Evolutionary conservation across 2,797 vertebrate species (phyloP), one percentile per base, ranked within the genome.

Genomic region (Sebastes itinus): DNA sequence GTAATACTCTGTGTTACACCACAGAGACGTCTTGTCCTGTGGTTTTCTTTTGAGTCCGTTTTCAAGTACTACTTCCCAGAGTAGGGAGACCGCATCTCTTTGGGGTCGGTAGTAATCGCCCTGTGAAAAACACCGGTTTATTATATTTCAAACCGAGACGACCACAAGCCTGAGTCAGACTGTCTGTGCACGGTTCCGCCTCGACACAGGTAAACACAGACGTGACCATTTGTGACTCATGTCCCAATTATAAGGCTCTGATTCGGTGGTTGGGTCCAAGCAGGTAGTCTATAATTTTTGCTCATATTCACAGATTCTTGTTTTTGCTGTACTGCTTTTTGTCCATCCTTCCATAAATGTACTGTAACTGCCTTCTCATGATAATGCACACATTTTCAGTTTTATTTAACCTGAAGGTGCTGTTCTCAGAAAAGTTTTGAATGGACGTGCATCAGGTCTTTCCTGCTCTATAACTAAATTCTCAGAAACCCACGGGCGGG

Each of bases 131-230:
- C 62, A 76, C n/a, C 14, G 58, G 38, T 82, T 82, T 68, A 75
- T 60, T 76, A 55, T 78, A 68, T 86, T 85, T 76, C 13, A 85
- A 46, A 61, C 72, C 1, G 64, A 75, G 80, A 74, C 64, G 3
- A 28, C 76, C 80, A n/a, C 76, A 83, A 67, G 52, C 61, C 55
- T 81, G 66, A 82, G 78, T 87, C 85, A 91, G 61, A 62, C 78
- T 33, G 75, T 87, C 81, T 88, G 77, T 25, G 6, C 28, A 8
- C 35, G 58, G 62, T 66, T 66, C 59, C 72, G 78, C 60, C 63
- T 73, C 61, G 58, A 72, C 27, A 28, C 80, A 85, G 80, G 82
- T 86, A 83, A 86, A 87, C 75, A 74, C 71, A 86, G 86, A 84
- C 82, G 25, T 74, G 74, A 78, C 60, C 49, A 65, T 18, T 71